These are phyloP conservation scores for Brachyhypopomus gauderio DNA, from an alignment of 2,113 vertebrate genomes.

Conservation along the genomic window DNA sequence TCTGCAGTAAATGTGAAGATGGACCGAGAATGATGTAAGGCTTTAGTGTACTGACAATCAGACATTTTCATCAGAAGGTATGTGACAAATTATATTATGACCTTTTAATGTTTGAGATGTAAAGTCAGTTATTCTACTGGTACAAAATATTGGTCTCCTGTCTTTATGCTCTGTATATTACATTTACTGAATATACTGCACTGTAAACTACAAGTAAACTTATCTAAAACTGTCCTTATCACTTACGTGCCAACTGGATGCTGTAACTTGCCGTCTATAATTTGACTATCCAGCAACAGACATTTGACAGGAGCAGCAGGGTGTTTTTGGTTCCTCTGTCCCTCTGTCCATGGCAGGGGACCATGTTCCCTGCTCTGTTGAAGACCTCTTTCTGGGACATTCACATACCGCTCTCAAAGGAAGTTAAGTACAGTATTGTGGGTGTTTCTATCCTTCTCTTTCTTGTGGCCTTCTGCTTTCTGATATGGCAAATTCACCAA, in stretches of 20 bases:
- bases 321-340: neutral
- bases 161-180: neutral
- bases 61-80: conserved; percentile 14
- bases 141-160: neutral
- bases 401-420: conserved; percentile 62
- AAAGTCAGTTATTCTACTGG: too few species aligned
- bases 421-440: conserved; percentile 71
- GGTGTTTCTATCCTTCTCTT: conserved; percentile 67
- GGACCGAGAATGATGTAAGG: neutral
- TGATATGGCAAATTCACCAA: conserved; percentile 73
- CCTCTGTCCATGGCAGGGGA: conserved; percentile 24
- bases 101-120: neutral
- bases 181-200: neutral
- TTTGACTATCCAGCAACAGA: conserved; percentile 17
- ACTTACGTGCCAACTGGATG: neutral
- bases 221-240: conserved; percentile 2
- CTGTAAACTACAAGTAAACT: too few species aligned
- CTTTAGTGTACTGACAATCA: neutral
- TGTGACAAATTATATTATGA: neutral
- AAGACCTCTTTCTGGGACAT: conserved; percentile 47
- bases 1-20: conserved; percentile 7
- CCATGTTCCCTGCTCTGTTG: conserved; percentile 30
- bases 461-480: conserved; percentile 67
- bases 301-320: neutral
- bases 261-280: neutral